Percentiles rank a stretch among this genome's conserved stretches.
Conservation (phyloP, 2,113 vertebrate species). For the Gallinago undulata region DNA sequence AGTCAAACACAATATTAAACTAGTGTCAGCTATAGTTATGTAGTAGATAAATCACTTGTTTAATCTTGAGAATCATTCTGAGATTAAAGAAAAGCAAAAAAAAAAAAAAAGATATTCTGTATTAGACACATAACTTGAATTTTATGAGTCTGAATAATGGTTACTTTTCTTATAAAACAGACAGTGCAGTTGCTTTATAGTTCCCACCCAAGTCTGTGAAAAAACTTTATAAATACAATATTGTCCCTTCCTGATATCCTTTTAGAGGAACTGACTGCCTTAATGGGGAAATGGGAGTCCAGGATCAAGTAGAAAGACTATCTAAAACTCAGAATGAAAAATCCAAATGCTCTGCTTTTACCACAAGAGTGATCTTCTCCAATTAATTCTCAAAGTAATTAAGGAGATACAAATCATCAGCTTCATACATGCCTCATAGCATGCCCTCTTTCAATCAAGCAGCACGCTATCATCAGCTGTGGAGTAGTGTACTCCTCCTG, state of each 20-base stretch:
- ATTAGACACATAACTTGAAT: not conserved
- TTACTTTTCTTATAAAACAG: not conserved
- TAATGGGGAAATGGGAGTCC: not conserved
- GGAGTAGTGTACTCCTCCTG: too few relatives aligned
- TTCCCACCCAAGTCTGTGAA: not conserved
- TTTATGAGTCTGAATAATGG: not conserved
- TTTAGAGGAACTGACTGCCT: not conserved
- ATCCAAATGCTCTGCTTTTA: not conserved
- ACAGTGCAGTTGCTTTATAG: not conserved
- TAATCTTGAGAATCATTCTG: not conserved
- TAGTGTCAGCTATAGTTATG: not conserved
- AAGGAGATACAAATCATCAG: not conserved
- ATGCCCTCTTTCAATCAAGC: not conserved
- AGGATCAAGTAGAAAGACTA: not conserved
- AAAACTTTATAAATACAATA: not conserved
- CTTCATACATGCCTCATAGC: not conserved
- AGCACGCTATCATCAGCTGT: accelerated
- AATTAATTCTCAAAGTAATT: not conserved
- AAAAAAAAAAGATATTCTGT: not conserved
- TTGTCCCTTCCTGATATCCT: not conserved
- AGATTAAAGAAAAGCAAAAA: not conserved
- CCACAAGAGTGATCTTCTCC: not conserved
- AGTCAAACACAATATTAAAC: not conserved
- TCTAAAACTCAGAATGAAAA: not conserved
- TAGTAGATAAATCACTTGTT: not conserved